Evolutionary conservation across 2,113 vertebrate species (phyloP), one percentile per base, ranked within the genome.

Genomic region (Anhinga anhinga): DNA sequence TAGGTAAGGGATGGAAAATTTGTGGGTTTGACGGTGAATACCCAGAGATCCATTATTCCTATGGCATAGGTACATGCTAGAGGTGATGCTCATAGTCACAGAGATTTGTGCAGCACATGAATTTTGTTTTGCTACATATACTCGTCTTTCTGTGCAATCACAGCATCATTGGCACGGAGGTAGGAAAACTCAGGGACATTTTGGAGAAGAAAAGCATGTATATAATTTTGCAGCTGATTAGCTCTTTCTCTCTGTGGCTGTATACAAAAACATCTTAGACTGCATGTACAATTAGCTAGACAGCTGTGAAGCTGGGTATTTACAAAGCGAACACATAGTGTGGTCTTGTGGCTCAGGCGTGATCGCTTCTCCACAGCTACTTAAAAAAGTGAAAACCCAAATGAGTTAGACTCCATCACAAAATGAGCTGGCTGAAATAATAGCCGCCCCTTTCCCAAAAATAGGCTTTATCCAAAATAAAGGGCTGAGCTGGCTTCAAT

Each of bases 41-140:
- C 3, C 3, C 23, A 76, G 34, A 62, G 14, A 76, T 40, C 11
- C 0, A 1, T 66, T 62, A 18, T 73, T 88, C 18, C 15, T 79
- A 13, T 9, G 3, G 19, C 26, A 9, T 23, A 69, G 34, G 14
- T 27, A 7, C 14, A 11, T 9, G 34, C 23, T n/a, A 52, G 23
- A 78, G 21, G 26, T 29, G 52, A 44, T 71, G 18, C 32, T 55
- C 85, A 20, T 0, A 34, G 32, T 36, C 52, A 32, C 2, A 2
- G 44, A 77, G 7, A 32, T 42, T 32, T 0, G 13, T 1, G 2
- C 32, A 81, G 14, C 11, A 15, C 0, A 1, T 10, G 5, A 49
- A 21, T 89, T 94, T 30, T 81, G 12, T 15, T 89, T 62, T 69
- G 26, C 44, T 55, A 12, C 1, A 0, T 36, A 8, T 40, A 22